Evolutionary conservation across 1,140 invertebrate genomes (phyloP).

Genomic region (Coenobita brevimanus): DNA sequence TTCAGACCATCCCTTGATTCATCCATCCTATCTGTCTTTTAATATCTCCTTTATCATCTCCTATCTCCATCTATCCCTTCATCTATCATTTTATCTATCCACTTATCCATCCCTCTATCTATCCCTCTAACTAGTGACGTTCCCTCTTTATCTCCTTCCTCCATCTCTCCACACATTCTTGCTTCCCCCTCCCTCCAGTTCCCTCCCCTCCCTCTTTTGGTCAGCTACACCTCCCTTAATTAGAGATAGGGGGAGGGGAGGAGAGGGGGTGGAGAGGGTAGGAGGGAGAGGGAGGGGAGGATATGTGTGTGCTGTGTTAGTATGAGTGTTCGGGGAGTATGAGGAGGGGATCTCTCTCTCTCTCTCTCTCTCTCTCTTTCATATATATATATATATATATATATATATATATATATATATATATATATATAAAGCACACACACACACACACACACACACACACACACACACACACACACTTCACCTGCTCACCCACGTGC

Average conservation of each 20-base stretch:
- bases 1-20: too few relatives aligned
- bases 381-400: not conserved
- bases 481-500: not conserved
- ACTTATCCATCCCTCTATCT: too few relatives aligned
- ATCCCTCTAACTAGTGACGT: too few relatives aligned
- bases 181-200: too few relatives aligned
- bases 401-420: not conserved
- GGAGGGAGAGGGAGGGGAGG: not conserved
- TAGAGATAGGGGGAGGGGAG: not conserved
- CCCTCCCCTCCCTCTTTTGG: not conserved
- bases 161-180: not conserved
- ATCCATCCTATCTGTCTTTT: too few relatives aligned
- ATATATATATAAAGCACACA: too few relatives aligned
- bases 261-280: not conserved
- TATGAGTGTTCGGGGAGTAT: not conserved
- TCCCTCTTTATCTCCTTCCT: not conserved
- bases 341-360: not conserved
- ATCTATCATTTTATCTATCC: too few relatives aligned
- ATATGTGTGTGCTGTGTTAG: not conserved
- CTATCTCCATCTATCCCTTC: too few relatives aligned
- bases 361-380: too few relatives aligned
- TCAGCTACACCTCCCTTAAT: too few relatives aligned
- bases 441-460: not conserved
- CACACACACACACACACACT: not conserved
- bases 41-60: too few relatives aligned